phyloP scores from a whole-genome alignment of 2,113 vertebrate species.

The Ptilorrhoa leucosticta region DNA sequence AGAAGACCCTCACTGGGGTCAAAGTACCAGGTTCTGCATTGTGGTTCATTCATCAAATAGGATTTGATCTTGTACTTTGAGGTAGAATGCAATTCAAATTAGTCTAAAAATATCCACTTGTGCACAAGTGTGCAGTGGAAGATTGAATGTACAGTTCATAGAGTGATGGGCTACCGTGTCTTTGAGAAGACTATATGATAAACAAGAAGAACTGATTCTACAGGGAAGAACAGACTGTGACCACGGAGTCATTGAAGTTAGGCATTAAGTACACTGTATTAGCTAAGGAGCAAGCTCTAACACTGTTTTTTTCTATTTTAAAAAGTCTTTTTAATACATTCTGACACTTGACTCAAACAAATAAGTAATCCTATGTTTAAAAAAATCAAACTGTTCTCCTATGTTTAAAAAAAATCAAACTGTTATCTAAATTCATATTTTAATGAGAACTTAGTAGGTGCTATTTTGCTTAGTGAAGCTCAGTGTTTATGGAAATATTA shows the following conservation, averaged over 20 bases:
- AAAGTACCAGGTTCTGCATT: not conserved
- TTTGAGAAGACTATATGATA: not conserved
- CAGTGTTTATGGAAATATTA: not conserved
- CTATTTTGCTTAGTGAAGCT: not conserved
- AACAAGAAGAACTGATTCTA: not conserved
- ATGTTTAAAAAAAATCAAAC: not conserved
- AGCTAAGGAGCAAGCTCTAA: not conserved
- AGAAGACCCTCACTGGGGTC: not conserved
- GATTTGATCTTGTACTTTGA: not conserved
- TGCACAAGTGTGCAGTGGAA: not conserved
- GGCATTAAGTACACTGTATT: not conserved
- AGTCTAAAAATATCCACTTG: not conserved
- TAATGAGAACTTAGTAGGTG: not conserved
- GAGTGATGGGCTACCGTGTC: fast-evolving
- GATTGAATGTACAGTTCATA: fast-evolving
- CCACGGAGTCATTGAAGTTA: not conserved
- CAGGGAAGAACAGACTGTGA: not conserved
- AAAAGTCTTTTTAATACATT: not conserved
- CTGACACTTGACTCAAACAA: not conserved
- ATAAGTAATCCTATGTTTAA: not conserved
- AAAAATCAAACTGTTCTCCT: not conserved
- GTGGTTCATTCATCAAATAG: not conserved
- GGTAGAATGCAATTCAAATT: not conserved
- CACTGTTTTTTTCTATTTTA: not conserved
- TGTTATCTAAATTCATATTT: not conserved